phyloP scores from a whole-genome alignment of 2,113 vertebrate genomes.

The Notothenia rossii region DNA sequence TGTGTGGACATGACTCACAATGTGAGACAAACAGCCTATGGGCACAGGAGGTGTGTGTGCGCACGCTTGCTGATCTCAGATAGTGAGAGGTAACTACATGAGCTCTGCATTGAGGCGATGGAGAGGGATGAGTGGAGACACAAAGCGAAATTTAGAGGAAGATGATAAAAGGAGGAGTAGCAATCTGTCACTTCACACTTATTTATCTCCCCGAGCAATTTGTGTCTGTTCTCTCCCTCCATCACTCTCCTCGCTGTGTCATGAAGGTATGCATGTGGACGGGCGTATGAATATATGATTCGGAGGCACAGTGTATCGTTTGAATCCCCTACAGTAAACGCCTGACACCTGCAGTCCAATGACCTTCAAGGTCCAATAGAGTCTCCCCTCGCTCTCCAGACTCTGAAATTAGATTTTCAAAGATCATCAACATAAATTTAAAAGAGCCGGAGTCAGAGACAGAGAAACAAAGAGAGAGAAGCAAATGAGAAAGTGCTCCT shows the following conservation, averaged over 20 bases:
- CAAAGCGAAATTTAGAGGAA: constrained; percentile 58
- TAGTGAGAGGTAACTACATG: constrained; percentile 53
- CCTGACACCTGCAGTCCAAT: constrained; percentile 63
- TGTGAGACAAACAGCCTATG: constrained; percentile 64
- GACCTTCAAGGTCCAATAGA: constrained; percentile 76
- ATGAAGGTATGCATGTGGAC: constrained; percentile 24
- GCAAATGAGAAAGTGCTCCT: background rate
- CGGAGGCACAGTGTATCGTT: constrained; percentile 11
- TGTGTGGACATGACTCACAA: constrained; percentile 54
- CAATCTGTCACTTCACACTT: constrained; percentile 72
- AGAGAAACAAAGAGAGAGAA: background rate
- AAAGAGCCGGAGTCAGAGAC: constrained; percentile 55
- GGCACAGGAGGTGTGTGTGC: constrained; percentile 55
- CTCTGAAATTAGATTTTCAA: constrained; percentile 71
- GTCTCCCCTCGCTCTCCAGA: constrained; percentile 42
- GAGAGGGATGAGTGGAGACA: constrained; percentile 51
- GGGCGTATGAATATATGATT: constrained; percentile 31
- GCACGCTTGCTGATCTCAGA: constrained; percentile 50
- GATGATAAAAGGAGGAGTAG: constrained; percentile 67
- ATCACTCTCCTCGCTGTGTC: constrained; percentile 43
- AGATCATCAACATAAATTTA: constrained; percentile 78
- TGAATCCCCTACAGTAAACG: constrained; percentile 47
- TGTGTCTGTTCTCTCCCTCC: constrained; percentile 28
- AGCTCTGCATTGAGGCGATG: constrained; percentile 57
- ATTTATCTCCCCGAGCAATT: constrained; percentile 66